Evolutionary conservation across 2,888 invertebrate genomes (phyloP).

Genomic region (Thymelicus lineola): DNA sequence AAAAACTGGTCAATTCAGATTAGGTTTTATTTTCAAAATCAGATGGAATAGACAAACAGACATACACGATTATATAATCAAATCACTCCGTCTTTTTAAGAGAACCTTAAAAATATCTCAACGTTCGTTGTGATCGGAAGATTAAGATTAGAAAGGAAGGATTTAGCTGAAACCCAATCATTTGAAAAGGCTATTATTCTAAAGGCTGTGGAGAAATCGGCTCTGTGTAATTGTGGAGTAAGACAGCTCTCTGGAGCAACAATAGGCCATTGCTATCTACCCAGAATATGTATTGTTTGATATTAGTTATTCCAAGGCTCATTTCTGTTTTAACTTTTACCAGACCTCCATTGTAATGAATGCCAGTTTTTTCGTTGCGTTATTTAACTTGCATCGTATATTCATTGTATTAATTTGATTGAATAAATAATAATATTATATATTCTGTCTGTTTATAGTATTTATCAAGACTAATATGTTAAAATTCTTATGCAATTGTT

Average conservation of each 20-base stretch:
- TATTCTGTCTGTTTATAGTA: too few species aligned
- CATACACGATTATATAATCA: too few species aligned
- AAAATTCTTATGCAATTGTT: too few species aligned
- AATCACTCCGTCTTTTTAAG: too few species aligned
- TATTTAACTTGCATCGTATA: slow-evolving; percentile 9
- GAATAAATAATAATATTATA: too few species aligned
- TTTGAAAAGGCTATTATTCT: slow-evolving; percentile 42
- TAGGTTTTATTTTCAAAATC: too few species aligned
- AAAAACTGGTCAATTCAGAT: too few species aligned
- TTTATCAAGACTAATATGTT: too few species aligned
- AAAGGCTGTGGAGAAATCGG: slow-evolving; percentile 39
- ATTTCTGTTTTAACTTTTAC: slow-evolving; percentile 30
- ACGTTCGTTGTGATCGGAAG: slow-evolving; percentile 11
- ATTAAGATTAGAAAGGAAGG: slow-evolving; percentile 37
- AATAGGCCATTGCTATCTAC: slow-evolving; percentile 29
- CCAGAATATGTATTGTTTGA: slow-evolving; percentile 29
- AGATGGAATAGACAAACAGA: too few species aligned
- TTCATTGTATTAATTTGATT: not conserved
- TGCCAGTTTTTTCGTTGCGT: slow-evolving; percentile 4
- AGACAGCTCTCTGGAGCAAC: slow-evolving; percentile 29
- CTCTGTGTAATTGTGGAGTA: slow-evolving; percentile 39
- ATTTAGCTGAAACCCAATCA: slow-evolving; percentile 41
- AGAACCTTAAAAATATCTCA: not conserved
- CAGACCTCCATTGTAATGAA: slow-evolving; percentile 14
- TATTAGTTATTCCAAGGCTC: slow-evolving; percentile 31